Evolutionary conservation across 2,888 invertebrate species (phyloP).

Genomic region (Venusia cambrica): DNA sequence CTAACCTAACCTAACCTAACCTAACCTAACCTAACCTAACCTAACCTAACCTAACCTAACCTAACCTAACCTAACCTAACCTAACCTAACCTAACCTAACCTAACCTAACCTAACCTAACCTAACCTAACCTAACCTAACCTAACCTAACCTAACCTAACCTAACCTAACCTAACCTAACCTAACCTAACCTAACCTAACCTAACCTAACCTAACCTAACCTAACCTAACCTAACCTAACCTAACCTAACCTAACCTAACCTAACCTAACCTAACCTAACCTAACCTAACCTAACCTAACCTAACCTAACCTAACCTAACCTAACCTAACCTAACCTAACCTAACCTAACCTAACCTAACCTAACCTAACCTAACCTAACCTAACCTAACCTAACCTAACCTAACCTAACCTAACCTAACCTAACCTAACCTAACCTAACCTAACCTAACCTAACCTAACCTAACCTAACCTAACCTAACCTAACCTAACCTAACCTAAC

Average conservation of each 20-base stretch:
- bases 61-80: constrained; percentile 21
- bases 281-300: constrained; percentile 24
- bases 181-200: constrained; percentile 25
- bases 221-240: constrained; percentile 26
- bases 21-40: constrained; percentile 21
- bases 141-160: constrained; percentile 23
- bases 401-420: no score
- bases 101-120: constrained; percentile 22
- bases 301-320: constrained; percentile 23
- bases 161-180: constrained; percentile 24
- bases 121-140: constrained; percentile 23
- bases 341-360: constrained; percentile 27
- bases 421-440: no score
- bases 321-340: constrained; percentile 28
- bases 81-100: constrained; percentile 21
- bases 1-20: constrained; percentile 10
- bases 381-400: no score
- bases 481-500: no score
- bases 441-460: no score
- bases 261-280: constrained; percentile 29
- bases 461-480: no score
- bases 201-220: constrained; percentile 27
- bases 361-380: constrained; percentile 26
- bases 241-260: constrained; percentile 27
- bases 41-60: constrained; percentile 21